Base-by-base conservation (phyloP, 2,113 vertebrate species). In the Thunnus thynnus region DNA sequence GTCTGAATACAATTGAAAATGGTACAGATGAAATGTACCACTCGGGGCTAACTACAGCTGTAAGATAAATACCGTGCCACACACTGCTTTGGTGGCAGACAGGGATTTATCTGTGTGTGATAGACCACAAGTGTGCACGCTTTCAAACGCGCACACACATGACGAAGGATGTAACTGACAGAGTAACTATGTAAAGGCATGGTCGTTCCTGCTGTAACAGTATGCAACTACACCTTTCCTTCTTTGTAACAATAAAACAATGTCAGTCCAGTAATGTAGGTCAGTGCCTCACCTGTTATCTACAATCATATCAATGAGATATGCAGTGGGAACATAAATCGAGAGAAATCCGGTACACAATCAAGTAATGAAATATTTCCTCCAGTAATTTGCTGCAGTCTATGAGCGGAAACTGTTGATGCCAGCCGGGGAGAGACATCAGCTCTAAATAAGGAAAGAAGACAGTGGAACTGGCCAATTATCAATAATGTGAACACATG, bases 21-120 rank as follows among this genome's bases (percentile, higher is more conserved):
- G 72, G 78, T 85, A 64, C 69, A 87, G 86, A 92, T 92, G 89
- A 90, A 92, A 92, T 88, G 86, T 77, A 88, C 74, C 89, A 87
- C 89, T 91, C 68, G 32, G 83, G 82, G 89, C 87, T 91, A 89
- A 87, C 83, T 90, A 78, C 76, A 85, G 78, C 82, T 91, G 83
- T 68, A 91, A 85, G 86, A 92, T 90, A 92, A 92, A 93, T 82
- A 90, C 76, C 73, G 79, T 66, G 79, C 78, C 51, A 77, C 86
- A 81, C 57, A 76, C 72, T 76, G 80, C 80, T 83, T 63, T 83
- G 74, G 82, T 62, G 70, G 72, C 76, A 87, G 76, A 72, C 76
- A 55, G 55, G 70, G 77, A 89, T 84, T 86, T 82, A 68, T 79
- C 74, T 82, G 50, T 72, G 72, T 73, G 73, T 75, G 78, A 83